These are phyloP conservation scores for Galago senegalensis DNA, from an alignment of 2,797 vertebrate species.

Conservation along the genomic window DNA sequence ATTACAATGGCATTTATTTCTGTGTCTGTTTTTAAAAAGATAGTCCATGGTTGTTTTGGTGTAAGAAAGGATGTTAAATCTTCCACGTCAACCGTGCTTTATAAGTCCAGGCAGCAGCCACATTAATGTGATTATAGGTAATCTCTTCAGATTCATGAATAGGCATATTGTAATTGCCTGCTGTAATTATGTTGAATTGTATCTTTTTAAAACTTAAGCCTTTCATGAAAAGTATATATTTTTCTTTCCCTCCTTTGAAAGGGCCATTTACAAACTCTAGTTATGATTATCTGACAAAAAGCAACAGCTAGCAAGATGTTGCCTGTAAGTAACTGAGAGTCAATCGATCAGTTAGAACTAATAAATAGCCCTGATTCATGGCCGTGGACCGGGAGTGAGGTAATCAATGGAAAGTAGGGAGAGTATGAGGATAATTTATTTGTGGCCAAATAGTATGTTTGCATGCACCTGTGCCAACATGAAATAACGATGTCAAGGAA, in stretches of 20 bases:
- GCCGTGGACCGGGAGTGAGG: slow-evolving; percentile 4
- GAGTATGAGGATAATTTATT: slow-evolving; percentile 48
- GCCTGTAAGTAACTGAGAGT: slow-evolving; percentile 48
- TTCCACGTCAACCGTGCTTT: slow-evolving; percentile 20
- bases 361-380: slow-evolving; percentile 66
- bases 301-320: slow-evolving; percentile 30
- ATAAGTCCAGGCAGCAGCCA: not conserved
- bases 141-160: slow-evolving; percentile 65
- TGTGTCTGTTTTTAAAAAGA: slow-evolving; percentile 59
- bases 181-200: slow-evolving; percentile 70
- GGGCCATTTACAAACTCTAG: slow-evolving; percentile 56
- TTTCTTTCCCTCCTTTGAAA: slow-evolving; percentile 31
- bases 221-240: not conserved
- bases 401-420: slow-evolving; percentile 62
- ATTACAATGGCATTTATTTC: slow-evolving; percentile 13
- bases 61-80: slow-evolving; percentile 32
- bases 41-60: not conserved
- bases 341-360: slow-evolving; percentile 56
- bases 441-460: slow-evolving; percentile 52
- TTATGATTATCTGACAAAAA: slow-evolving; percentile 53
- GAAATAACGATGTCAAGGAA: slow-evolving; percentile 6
- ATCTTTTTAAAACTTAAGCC: slow-evolving; percentile 48
- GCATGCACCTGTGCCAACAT: not conserved
- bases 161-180: slow-evolving; percentile 57
- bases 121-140: slow-evolving; percentile 58